Conservation (phyloP, 2,888 invertebrate species). For the Pammene fasciana region DNA sequence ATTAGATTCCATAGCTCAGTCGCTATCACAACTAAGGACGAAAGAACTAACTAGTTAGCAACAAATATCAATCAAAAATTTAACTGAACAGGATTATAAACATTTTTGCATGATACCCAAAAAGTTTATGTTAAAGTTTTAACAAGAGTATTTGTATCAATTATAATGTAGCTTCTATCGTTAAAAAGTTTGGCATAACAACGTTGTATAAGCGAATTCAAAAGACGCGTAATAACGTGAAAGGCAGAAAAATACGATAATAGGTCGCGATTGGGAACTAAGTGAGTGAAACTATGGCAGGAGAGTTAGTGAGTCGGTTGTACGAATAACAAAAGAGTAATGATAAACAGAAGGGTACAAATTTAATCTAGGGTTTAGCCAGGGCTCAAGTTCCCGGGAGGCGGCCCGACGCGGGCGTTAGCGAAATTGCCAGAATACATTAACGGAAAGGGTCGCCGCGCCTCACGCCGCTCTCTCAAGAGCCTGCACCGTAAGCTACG, state of each 20-base stretch:
- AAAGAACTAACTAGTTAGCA: neutral
- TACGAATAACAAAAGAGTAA: slow-evolving; percentile 62
- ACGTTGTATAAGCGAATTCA: slow-evolving; percentile 15
- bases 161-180: slow-evolving; percentile 14
- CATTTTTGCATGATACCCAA: neutral
- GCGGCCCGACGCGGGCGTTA: slow-evolving; percentile 52
- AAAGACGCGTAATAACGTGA: slow-evolving; percentile 15
- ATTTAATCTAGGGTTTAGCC: slow-evolving; percentile 71
- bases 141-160: neutral
- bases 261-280: slow-evolving; percentile 26
- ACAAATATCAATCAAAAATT: slow-evolving; percentile 9
- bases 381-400: slow-evolving; percentile 58
- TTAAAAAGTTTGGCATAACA: slow-evolving; percentile 26
- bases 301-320: slow-evolving; percentile 48
- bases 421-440: slow-evolving; percentile 78
- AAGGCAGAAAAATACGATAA: slow-evolving; percentile 30
- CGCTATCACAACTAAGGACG: neutral
- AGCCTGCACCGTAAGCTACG: slow-evolving; percentile 66
- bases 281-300: slow-evolving; percentile 29
- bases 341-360: slow-evolving; percentile 68
- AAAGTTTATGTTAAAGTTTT: slow-evolving; percentile 1
- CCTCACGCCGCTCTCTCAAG: slow-evolving; percentile 66
- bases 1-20: neutral
- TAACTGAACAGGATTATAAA: neutral
- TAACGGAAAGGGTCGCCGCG: slow-evolving; percentile 62